Base-by-base conservation (phyloP, 2,113 vertebrate species). In the Oxyruncus cristatus region DNA sequence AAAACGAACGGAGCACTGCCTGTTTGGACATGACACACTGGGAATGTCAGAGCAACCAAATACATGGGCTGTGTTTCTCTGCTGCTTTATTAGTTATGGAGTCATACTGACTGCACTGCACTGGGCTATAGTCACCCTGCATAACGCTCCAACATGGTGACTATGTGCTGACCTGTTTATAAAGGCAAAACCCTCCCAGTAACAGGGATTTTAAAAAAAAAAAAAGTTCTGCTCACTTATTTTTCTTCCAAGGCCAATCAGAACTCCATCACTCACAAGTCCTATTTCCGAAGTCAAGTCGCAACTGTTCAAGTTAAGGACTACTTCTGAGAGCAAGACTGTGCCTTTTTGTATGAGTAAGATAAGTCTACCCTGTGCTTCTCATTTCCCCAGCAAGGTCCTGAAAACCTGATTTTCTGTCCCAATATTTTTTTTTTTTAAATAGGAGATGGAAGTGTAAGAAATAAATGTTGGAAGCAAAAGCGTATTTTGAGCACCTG, bases 1-100 rank as follows among this genome's bases (percentile, higher is more conserved):
- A 67, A 12, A 70, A 33, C 0, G 0, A 13, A 8, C 0, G 0
- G 35, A 21, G 1, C 0, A 1, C 59, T 77, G 32, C 35, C 49
- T 42, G 0, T 8, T 76, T 7, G 8, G 19, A 50, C 21, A 6
- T 2, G 1, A 9, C 30, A 6, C 2, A 0, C 17, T 22, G 6
- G 46, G 32, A 66, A 11, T 1, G 2, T 4, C 13, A 46, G 14
- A 44, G 8, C 6, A 41, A 3, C 8, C 13, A 37, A 55, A 11
- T 1, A 3, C 9, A 8, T 1, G 27, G 42, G 19, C 17, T 70
- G 22, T 23, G 65, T 21, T 70, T 74, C 33, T 35, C 39, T 56
- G 24, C 46, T 71, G 59, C 26, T 41, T n/a, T 37, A 3, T 22
- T 24, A 67, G 33, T 11, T 52, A 21, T 0, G 7, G 26, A 8